Conservation (phyloP, 2,113 vertebrate genomes). For the Eonycteris spelaea region DNA sequence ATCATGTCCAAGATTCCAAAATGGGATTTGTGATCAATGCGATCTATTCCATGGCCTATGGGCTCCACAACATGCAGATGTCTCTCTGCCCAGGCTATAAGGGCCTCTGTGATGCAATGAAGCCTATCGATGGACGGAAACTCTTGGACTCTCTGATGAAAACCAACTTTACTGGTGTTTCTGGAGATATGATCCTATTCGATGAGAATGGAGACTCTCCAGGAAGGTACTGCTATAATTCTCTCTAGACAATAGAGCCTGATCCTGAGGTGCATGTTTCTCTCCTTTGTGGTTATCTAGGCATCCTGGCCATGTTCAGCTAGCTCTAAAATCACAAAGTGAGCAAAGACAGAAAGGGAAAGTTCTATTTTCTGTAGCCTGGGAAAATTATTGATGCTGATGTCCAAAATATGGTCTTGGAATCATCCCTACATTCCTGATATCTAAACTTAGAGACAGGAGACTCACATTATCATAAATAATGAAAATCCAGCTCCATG, state of each 20-base stretch:
- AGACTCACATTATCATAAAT: background rate
- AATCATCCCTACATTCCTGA: background rate
- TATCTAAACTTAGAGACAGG: background rate
- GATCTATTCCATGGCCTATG: constrained; percentile 98
- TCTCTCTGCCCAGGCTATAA: constrained; percentile 90
- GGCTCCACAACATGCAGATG: constrained; percentile 96
- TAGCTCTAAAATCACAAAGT: background rate
- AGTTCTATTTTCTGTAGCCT: background rate
- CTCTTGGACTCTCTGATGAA: constrained; percentile 97
- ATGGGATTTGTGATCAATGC: constrained; percentile 99
- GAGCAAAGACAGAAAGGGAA: background rate
- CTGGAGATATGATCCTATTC: constrained; percentile 95
- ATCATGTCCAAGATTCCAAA: constrained; percentile 98
- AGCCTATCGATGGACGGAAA: constrained; percentile 94
- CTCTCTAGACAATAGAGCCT: background rate
- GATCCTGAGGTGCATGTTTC: background rate
- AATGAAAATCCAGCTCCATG: background rate
- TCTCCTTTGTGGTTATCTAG: background rate
- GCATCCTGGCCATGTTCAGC: background rate
- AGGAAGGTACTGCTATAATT: constrained; percentile 88
- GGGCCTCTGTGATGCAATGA: constrained; percentile 96
- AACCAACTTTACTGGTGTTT: constrained; percentile 97
- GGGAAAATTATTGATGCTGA: background rate
- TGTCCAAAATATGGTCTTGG: background rate
- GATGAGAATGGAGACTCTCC: constrained; percentile 98